Evolutionary conservation across 53 echinoderm and acorn worm species (phyloP).

Genomic region (Luidia sarsii): DNA sequence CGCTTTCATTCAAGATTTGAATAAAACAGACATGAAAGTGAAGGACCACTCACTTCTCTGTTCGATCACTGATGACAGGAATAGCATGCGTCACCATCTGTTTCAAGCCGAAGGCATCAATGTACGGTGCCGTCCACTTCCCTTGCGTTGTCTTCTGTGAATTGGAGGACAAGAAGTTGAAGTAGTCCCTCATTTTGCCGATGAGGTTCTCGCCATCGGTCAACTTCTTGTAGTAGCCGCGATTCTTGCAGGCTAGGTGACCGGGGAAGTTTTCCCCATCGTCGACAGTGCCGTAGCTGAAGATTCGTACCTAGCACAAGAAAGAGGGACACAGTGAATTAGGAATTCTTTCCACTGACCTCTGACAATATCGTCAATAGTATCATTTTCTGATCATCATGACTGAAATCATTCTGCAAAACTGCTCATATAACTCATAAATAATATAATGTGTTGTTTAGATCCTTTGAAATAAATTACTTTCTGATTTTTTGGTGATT

Average conservation of each 20-base stretch:
- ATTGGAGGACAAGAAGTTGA: constrained; percentile 85
- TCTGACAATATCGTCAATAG: no score
- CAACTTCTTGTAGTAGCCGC: constrained; percentile 80
- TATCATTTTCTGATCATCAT: no score
- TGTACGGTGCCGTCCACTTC: constrained; percentile 97
- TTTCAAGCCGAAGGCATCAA: constrained; percentile 97
- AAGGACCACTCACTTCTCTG: constrained; percentile 57
- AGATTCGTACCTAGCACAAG: constrained; percentile 95
- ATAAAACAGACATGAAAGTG: not conserved
- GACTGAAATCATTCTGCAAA: no score
- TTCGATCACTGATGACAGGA: constrained; percentile 80
- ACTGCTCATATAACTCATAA: no score
- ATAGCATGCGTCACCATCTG: constrained; percentile 95
- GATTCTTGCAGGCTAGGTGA: constrained; percentile 83
- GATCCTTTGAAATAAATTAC: no score
- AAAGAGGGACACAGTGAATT: no score
- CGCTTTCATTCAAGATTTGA: no score
- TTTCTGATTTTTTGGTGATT: no score
- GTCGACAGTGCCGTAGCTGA: constrained; percentile 92
- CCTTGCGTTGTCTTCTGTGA: constrained; percentile 65
- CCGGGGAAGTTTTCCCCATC: constrained; percentile 93
- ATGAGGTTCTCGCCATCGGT: constrained; percentile 87
- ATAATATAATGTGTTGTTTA: no score
- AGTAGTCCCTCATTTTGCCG: constrained; percentile 92
- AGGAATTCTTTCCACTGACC: no score